phyloP scores from a whole-genome alignment of 2,113 vertebrate genomes.

The Ochotona curzoniae region DNA sequence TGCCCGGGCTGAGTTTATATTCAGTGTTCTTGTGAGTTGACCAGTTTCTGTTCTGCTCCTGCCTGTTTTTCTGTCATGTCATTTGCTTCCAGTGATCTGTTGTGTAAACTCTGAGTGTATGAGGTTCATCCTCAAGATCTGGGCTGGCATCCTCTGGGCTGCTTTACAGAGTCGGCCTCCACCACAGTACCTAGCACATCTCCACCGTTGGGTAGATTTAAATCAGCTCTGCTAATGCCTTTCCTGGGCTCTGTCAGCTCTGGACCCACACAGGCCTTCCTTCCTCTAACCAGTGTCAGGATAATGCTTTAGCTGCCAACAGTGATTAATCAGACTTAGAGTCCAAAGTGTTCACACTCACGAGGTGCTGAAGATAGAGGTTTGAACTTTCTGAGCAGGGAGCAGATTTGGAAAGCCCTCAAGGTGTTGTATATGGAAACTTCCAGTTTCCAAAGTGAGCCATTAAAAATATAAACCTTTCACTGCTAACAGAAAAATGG shows the following conservation, averaged over 20 bases:
- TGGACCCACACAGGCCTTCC: not conserved
- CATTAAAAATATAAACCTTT: not conserved
- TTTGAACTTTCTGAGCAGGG: conserved; percentile 12
- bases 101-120: not conserved
- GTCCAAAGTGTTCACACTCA: not conserved
- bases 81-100: not conserved
- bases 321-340: not conserved
- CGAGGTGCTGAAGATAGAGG: not conserved
- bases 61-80: too few relatives aligned
- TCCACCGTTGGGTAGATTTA: not conserved
- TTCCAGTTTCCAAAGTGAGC: not conserved
- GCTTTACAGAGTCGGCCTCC: not conserved
- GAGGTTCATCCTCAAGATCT: rapidly evolving
- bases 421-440: not conserved
- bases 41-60: not conserved
- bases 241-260: not conserved
- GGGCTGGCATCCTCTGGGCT: not conserved
- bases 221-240: not conserved
- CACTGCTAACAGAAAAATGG: not conserved
- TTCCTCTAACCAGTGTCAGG: not conserved
- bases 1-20: too few relatives aligned
- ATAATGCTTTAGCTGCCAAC: not conserved
- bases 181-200: not conserved
- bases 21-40: not conserved
- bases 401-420: conserved; percentile 17